A percentile compares a stretch with the other conserved stretches of the same genome.
Conservation (phyloP, 2,113 vertebrate genomes). For the Heterotis niloticus region DNA sequence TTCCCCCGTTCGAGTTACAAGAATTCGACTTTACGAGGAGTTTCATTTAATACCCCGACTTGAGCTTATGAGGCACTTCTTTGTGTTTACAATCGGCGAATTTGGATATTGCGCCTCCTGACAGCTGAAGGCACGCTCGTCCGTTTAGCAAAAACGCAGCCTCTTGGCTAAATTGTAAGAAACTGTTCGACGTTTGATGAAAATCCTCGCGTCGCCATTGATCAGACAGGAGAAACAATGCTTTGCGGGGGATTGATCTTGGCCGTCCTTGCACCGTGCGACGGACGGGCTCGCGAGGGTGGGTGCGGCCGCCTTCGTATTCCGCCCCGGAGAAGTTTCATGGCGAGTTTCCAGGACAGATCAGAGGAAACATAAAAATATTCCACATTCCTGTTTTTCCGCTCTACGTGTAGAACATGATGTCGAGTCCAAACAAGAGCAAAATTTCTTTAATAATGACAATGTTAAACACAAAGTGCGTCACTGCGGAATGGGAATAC, state of each 20-base stretch:
- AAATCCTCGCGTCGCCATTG: not conserved
- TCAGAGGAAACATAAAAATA: constrained; percentile 5
- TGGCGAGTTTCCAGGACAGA: not conserved
- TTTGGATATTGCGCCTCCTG: too few relatives aligned
- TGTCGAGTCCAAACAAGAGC: constrained; percentile 13
- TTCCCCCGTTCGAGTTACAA: not conserved
- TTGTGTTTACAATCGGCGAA: too few relatives aligned
- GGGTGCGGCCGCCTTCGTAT: not conserved
- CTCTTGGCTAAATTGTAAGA: not conserved
- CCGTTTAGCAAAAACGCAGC: not conserved
- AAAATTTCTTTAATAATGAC: constrained; percentile 17
- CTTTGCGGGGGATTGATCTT: not conserved
- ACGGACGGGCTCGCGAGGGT: not conserved
- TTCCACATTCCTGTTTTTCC: not conserved
- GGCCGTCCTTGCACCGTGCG: not conserved
- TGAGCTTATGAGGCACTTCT: too few relatives aligned
- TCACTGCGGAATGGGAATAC: constrained; percentile 6
- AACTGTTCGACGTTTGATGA: not conserved
- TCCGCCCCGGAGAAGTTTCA: constrained; percentile 3
- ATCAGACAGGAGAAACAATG: not conserved
- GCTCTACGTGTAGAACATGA: constrained; percentile 14
- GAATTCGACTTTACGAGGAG: too few relatives aligned
- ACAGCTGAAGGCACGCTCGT: not conserved
- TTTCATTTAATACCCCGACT: too few relatives aligned
- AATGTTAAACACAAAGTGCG: constrained; percentile 9